These are phyloP conservation scores for Burhinus bistriatus DNA, from an alignment of 2,113 vertebrate genomes.

Conservation along the genomic window DNA sequence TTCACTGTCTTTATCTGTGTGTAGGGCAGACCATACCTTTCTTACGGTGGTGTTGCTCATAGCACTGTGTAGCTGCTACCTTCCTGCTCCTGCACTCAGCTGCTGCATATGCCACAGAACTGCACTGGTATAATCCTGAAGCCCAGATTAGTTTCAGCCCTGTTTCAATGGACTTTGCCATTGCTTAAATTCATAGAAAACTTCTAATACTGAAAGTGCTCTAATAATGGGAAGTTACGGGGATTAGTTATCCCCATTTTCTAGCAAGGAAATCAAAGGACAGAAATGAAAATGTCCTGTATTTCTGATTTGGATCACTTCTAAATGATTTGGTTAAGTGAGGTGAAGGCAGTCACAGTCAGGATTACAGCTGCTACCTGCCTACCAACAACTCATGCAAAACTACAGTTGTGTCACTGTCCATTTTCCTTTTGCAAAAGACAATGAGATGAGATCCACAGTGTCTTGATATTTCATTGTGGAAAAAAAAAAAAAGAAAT, in stretches of 20 bases:
- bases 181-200: not conserved
- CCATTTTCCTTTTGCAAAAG: not conserved
- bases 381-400: not conserved
- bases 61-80: not conserved
- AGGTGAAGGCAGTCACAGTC: not conserved
- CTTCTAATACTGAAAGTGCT: not conserved
- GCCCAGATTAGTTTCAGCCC: not conserved
- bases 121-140: not conserved
- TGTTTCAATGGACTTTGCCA: not conserved
- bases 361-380: not conserved
- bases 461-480: not conserved
- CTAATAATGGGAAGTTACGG: not conserved
- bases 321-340: not conserved
- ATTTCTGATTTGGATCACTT: not conserved
- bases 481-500: too few species aligned
- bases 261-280: not conserved
- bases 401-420: not conserved
- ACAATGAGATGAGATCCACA: not conserved
- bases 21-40: not conserved
- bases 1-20: not conserved
- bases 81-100: not conserved
- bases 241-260: not conserved
- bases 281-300: not conserved
- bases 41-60: accelerated
- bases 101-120: not conserved